Conservation (phyloP, 1,140 invertebrate species). For the Notospermus geniculatus region DNA sequence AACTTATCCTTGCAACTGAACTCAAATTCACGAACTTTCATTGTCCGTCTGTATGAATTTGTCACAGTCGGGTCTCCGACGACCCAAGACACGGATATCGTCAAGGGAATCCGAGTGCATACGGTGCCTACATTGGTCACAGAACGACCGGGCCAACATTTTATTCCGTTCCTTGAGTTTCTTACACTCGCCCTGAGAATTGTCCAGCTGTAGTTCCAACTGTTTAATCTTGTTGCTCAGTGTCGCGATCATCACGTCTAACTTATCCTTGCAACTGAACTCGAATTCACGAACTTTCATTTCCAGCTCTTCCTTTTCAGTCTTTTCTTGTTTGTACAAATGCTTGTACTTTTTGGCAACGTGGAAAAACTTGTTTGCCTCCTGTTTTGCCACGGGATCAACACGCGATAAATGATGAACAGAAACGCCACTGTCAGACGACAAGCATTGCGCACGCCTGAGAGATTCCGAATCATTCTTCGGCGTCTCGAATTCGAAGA, state of each 20-base stretch:
- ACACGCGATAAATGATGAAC: background rate
- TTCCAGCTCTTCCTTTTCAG: conserved; percentile 3
- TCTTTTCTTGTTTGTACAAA: conserved; percentile 6
- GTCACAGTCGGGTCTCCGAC: too few relatives aligned
- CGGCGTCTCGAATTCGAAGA: background rate
- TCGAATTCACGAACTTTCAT: background rate
- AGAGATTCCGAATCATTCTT: background rate
- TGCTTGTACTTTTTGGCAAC: background rate
- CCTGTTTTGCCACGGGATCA: background rate
- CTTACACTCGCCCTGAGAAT: background rate
- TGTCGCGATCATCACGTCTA: conserved; percentile 5
- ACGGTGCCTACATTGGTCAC: background rate
- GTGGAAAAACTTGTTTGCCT: background rate
- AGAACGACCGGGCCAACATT: background rate
- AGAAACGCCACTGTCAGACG: conserved; percentile 6
- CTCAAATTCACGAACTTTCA: conserved; percentile 1
- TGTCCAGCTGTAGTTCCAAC: background rate
- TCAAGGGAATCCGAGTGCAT: background rate
- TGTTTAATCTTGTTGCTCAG: background rate
- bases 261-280: background rate
- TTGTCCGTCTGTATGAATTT: too few relatives aligned
- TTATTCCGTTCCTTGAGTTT: background rate
- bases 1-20: too few relatives aligned
- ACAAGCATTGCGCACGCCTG: background rate
- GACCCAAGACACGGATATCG: too few relatives aligned